These are phyloP conservation scores for Gymnocephalus cernua DNA, from an alignment of 2,113 vertebrate genomes.

Conservation along the genomic window DNA sequence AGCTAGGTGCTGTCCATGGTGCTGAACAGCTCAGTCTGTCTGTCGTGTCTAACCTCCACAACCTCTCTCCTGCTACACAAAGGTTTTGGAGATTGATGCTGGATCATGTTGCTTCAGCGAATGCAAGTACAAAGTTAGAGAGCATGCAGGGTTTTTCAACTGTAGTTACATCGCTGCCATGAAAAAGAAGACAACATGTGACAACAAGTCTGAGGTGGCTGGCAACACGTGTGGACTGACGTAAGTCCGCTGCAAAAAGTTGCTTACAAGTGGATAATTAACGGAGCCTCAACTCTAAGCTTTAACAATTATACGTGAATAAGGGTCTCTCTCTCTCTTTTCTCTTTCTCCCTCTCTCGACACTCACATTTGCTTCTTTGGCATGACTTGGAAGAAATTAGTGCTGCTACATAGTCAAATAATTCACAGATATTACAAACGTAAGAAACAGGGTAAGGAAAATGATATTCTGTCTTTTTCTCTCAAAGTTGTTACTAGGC, in stretches of 20 bases:
- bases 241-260: constrained; percentile 44
- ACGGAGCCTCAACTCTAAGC: neutral
- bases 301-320: neutral
- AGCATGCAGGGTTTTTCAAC: neutral
- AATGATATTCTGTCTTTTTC: neutral
- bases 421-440: neutral
- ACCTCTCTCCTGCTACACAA: neutral
- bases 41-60: neutral
- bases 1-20: constrained; percentile 15
- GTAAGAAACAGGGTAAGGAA: neutral
- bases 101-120: neutral
- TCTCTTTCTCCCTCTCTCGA: neutral
- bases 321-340: neutral
- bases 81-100: neutral
- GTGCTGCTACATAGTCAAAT: neutral
- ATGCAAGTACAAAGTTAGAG: neutral
- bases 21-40: neutral
- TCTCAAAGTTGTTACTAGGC: constrained; percentile 70
- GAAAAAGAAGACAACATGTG: neutral
- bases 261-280: constrained; percentile 36
- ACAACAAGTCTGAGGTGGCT: neutral
- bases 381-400: neutral
- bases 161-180: neutral
- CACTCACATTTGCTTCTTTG: neutral
- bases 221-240: constrained; percentile 39